Base-by-base conservation (phyloP, 2,888 invertebrate genomes). In the Coleophora flavipennella region DNA sequence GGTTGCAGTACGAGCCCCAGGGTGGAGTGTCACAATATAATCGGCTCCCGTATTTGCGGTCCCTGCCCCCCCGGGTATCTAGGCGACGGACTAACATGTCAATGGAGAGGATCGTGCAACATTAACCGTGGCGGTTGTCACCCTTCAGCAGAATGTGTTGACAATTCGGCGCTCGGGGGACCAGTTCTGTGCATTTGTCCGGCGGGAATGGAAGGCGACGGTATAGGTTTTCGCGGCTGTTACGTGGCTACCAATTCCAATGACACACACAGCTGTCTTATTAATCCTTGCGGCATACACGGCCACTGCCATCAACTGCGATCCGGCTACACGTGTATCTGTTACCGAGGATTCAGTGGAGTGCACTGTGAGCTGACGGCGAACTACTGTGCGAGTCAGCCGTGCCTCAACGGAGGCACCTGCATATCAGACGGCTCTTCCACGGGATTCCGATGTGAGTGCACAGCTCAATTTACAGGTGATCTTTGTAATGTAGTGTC, bases 91-190 rank as follows among this genome's bases (percentile, higher is more conserved):
- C 70, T 87, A 0, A 87, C 78, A 0, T 97, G 97, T 62, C 76
- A 77, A 0, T 92, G 87, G 73, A 85, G 87, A 48, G 89, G 90
- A 20, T 74, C 88, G 4, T 95, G 95, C 60, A 83, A 78, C 33
- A 77, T 89, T n/a, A 90, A 92, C 62, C 92, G 92, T 59, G 95
- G 95, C 8, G 94, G 95, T 1, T 98, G 98, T 60, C 92, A 94
- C 80, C 91, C 91, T 1, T 70, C 88, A 8, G 97, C 97, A 0
- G 85, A 81, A 29, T 98, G 98, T 60, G 67, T 88, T 14, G 91
- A 93, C 57, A 90, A 89, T 63, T 79, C 89, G 39, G 86, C 59
- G 54, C 85, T 75, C 27, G 80, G 86, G 35, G 78, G 85, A 40
- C 80, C 84, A 35, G 88, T 90, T 0, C 88, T 90, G 42, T 97